A percentile compares a stretch with the other conserved stretches of the same genome.
phyloP scores from a whole-genome alignment of 2,888 invertebrate species.

The Graphium colonna region DNA sequence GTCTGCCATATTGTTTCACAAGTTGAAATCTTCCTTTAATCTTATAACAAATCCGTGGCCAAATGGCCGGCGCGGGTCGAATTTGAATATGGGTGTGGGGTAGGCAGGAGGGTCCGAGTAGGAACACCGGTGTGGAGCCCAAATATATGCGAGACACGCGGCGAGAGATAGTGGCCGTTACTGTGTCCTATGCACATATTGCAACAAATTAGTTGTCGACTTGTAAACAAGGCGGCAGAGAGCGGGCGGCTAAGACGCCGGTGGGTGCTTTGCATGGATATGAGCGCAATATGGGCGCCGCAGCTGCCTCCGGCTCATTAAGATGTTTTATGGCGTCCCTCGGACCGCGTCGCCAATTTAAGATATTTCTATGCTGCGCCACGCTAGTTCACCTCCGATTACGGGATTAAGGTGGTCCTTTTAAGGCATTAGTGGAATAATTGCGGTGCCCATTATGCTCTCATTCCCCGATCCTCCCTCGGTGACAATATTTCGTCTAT shows the following conservation, averaged over 20 bases:
- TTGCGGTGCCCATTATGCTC: slow-evolving; percentile 69
- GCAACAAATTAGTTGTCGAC: slow-evolving; percentile 81
- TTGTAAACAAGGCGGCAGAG: slow-evolving; percentile 76
- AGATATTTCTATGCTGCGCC: slow-evolving; percentile 79
- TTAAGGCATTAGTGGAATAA: slow-evolving; percentile 76
- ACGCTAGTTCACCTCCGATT: slow-evolving; percentile 79
- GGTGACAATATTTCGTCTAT: slow-evolving; percentile 30
- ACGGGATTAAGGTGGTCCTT: slow-evolving; percentile 77
- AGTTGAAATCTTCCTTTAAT: slow-evolving; percentile 81
- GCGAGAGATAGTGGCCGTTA: slow-evolving; percentile 74
- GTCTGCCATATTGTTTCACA: slow-evolving; percentile 79
- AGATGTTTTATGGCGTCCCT: slow-evolving; percentile 80
- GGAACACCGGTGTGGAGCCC: slow-evolving; percentile 58
- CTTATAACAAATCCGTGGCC: slow-evolving; percentile 81
- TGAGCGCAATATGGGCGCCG: slow-evolving; percentile 76
- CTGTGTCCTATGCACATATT: slow-evolving; percentile 80
- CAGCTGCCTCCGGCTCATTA: slow-evolving; percentile 80
- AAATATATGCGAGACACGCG: slow-evolving; percentile 79
- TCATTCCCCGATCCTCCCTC: slow-evolving; percentile 51
- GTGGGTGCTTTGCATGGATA: slow-evolving; percentile 80
- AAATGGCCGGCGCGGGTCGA: slow-evolving; percentile 75
- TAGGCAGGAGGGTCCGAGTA: slow-evolving; percentile 67
- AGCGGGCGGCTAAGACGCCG: slow-evolving; percentile 73
- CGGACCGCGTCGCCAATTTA: slow-evolving; percentile 79
- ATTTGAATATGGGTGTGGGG: slow-evolving; percentile 76